These are phyloP conservation scores for Bettongia penicillata DNA, from an alignment of 2,113 vertebrate genomes.

Conservation along the genomic window DNA sequence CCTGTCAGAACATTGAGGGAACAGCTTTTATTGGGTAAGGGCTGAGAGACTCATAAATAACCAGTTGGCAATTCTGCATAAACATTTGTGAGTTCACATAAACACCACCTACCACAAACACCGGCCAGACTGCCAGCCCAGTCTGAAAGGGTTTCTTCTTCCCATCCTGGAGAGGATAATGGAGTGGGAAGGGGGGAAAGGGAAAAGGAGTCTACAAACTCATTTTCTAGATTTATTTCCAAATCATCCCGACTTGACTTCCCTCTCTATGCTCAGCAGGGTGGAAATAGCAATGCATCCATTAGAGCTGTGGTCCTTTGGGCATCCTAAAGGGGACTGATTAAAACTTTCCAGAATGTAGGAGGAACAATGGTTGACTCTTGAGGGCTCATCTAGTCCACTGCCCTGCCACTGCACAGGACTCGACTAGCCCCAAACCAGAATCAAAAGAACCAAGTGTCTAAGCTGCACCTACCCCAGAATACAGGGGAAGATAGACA, in stretches of 20 bases:
- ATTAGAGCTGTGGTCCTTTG: not conserved
- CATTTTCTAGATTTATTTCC: slow-evolving; percentile 40
- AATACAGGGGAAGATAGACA: not conserved
- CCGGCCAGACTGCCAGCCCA: slow-evolving; percentile 63
- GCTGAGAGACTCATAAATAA: slow-evolving; percentile 82
- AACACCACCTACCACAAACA: slow-evolving; percentile 82
- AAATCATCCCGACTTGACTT: not conserved
- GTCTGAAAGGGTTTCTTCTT: slow-evolving; percentile 68
- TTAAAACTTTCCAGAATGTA: slow-evolving; percentile 12
- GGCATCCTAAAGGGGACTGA: slow-evolving; percentile 32
- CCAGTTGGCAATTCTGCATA: slow-evolving; percentile 74
- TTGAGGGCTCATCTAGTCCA: not conserved
- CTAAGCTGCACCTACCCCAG: not conserved
- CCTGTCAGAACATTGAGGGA: slow-evolving; percentile 80
- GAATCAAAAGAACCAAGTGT: not conserved
- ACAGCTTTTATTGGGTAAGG: slow-evolving; percentile 82
- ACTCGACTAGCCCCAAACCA: not conserved
- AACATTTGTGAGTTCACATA: slow-evolving; percentile 81
- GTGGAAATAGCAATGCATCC: not conserved
- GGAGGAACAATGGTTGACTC: not conserved
- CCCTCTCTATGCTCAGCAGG: fast-evolving
- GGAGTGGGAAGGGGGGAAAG: not conserved
- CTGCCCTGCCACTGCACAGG: not conserved
- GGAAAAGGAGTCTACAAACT: slow-evolving; percentile 7
- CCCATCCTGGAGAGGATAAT: slow-evolving; percentile 45